Percentiles rank a stretch among this genome's conserved stretches.
Evolutionary conservation across 2,797 vertebrate species (phyloP).

Genomic region (Pipistrellus nathusii): DNA sequence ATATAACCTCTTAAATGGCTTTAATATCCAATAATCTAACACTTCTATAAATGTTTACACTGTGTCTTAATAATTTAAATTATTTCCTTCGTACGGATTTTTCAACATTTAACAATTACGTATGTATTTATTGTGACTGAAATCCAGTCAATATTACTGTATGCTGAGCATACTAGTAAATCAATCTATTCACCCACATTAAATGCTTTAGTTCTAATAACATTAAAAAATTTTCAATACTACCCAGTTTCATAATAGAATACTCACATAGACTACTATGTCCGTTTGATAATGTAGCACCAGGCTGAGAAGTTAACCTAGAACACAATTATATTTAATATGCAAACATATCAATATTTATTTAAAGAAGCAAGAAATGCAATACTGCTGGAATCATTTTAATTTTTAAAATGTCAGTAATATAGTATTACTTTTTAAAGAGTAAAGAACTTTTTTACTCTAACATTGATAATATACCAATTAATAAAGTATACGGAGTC

Average conservation of each 20-base stretch:
- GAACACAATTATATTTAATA: constrained; percentile 83
- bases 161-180: constrained; percentile 32
- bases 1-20: constrained; percentile 37
- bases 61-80: background rate
- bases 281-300: constrained; percentile 95
- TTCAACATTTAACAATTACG: constrained; percentile 54
- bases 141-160: constrained; percentile 49
- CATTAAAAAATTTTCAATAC: constrained; percentile 65
- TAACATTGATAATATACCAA: background rate
- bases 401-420: constrained; percentile 10
- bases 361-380: constrained; percentile 57
- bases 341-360: constrained; percentile 69
- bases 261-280: constrained; percentile 94
- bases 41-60: constrained; percentile 53
- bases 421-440: background rate
- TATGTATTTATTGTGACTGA: constrained; percentile 68
- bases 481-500: constrained; percentile 42
- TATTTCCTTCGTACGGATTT: constrained; percentile 56
- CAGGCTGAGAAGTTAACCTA: constrained; percentile 95
- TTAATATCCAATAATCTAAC: constrained; percentile 54
- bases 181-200: constrained; percentile 7
- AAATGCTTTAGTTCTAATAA: constrained; percentile 59
- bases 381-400: constrained; percentile 57
- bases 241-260: constrained; percentile 71
- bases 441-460: constrained; percentile 27